Conservation (phyloP, 37 sponge, comb jelly and placozoan genomes). For the Hormiphora californensis region DNA sequence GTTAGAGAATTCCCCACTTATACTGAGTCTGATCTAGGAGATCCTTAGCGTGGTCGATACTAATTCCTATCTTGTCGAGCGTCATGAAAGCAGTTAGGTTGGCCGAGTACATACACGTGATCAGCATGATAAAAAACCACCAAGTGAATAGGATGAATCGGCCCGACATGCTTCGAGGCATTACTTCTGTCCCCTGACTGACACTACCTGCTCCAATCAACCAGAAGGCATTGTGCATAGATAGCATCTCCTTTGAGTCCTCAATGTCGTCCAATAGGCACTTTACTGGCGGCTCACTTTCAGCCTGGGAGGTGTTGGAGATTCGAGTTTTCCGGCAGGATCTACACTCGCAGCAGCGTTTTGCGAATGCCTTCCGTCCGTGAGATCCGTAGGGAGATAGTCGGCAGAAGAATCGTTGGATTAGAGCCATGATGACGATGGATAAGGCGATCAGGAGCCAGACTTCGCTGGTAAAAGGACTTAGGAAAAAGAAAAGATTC, state of each 20-base stretch:
- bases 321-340: neutral
- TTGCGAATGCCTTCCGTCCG: neutral
- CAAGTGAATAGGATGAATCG: neutral
- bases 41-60: neutral
- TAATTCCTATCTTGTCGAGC: neutral
- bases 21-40: neutral
- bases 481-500: constrained; percentile 34
- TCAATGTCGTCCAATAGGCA: neutral
- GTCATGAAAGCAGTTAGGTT: constrained; percentile 48
- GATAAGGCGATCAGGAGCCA: constrained; percentile 21
- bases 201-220: neutral
- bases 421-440: neutral
- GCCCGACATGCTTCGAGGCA: neutral
- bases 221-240: constrained; percentile 3
- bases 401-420: neutral
- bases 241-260: neutral
- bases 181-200: neutral
- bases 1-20: neutral
- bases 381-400: neutral
- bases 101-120: constrained; percentile 13
- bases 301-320: neutral
- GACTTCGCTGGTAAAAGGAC: neutral
- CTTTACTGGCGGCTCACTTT: no score
- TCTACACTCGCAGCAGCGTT: neutral
- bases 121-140: constrained; percentile 53